Conservation (phyloP, 2,888 invertebrate species). For the Drosophila peninsularis region DNA sequence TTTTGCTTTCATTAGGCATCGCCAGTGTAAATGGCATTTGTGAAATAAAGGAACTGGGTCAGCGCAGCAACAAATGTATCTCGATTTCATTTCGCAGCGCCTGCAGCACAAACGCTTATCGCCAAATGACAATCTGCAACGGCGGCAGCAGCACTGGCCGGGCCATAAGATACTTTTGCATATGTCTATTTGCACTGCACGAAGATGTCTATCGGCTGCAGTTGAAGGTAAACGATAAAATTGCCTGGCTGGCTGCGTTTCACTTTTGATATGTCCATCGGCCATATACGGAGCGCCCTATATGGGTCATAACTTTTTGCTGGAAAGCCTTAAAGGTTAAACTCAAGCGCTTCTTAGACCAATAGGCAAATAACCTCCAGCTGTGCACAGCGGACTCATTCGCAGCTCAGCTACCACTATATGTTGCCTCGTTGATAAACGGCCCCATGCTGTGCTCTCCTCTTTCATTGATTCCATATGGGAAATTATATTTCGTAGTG, state of each 20-base stretch:
- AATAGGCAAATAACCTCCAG: conserved; percentile 31
- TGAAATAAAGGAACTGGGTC: conserved; percentile 69
- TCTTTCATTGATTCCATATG: conserved; percentile 31
- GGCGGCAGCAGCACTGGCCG: conserved; percentile 8
- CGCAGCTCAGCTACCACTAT: conserved; percentile 5
- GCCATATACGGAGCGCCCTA: conserved; percentile 7
- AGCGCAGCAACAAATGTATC: conserved; percentile 73
- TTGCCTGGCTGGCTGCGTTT: conserved; percentile 34
- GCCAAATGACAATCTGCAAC: conserved; percentile 67
- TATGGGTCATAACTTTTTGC: conserved; percentile 60
- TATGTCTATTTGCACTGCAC: conserved; percentile 51
- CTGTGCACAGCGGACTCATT: conserved; percentile 41
- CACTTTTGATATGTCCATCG: conserved; percentile 66
- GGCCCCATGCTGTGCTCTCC: conserved; percentile 30
- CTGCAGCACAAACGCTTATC: conserved; percentile 61
- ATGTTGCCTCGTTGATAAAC: neutral
- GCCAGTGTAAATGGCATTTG: conserved; percentile 23
- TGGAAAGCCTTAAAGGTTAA: conserved; percentile 53
- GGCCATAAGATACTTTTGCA: conserved; percentile 58
- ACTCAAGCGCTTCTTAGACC: conserved; percentile 12
- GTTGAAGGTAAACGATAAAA: conserved; percentile 68
- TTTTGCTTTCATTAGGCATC: conserved; percentile 69
- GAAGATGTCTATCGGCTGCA: conserved; percentile 69
- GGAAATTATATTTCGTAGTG: conserved; percentile 24
- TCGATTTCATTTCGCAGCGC: conserved; percentile 73